These are phyloP conservation scores for Calidris pygmaea DNA, from an alignment of 2,113 vertebrate species.

Conservation along the genomic window DNA sequence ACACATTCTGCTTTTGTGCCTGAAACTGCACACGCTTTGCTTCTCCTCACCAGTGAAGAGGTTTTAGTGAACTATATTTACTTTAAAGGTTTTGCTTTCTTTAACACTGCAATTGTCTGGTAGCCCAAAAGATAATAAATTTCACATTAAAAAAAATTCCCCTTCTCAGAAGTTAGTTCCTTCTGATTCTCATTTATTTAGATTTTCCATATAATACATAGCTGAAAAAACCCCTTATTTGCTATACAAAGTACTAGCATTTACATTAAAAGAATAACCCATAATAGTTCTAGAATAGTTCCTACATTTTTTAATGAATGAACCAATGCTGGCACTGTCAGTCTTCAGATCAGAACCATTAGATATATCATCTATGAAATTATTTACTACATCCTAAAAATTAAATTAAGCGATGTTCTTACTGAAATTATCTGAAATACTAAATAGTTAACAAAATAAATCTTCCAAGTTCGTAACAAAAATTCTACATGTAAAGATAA, in stretches of 20 bases:
- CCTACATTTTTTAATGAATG: neutral
- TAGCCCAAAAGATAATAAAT: neutral
- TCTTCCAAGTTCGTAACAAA: neutral
- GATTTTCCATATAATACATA: neutral
- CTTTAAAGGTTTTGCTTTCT: neutral
- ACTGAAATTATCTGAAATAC: neutral
- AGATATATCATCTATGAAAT: neutral
- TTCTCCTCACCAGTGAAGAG: neutral
- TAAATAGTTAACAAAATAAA: neutral
- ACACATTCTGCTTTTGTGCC: neutral
- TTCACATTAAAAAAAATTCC: neutral
- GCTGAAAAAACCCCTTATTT: neutral
- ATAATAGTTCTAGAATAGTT: neutral
- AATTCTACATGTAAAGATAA: neutral
- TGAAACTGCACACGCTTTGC: neutral
- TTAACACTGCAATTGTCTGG: neutral
- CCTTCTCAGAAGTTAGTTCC: neutral
- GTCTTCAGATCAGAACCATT: neutral
- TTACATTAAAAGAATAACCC: neutral
- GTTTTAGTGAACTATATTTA: neutral
- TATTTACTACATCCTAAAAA: neutral
- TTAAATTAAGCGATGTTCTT: neutral
- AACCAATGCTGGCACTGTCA: neutral
- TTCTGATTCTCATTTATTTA: neutral
- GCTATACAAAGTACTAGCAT: neutral